Base-by-base conservation (phyloP, 2,797 vertebrate species). In the Centropyge bicolor region DNA sequence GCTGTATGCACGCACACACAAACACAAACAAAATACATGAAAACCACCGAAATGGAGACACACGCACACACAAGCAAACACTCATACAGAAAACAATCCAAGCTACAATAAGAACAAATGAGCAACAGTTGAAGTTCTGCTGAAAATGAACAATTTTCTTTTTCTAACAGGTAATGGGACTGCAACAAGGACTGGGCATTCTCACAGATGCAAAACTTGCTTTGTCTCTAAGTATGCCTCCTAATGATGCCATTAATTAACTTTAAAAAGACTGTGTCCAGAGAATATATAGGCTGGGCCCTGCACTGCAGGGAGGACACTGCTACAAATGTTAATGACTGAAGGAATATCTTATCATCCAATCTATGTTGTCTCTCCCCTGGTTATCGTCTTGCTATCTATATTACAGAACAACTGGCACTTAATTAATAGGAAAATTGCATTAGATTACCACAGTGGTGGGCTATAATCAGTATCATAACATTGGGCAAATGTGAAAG, bases 1-100 rank as follows among this genome's bases (percentile, higher is more conserved):
- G 98, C 98, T 99, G 89, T 75, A 67, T 8, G 57, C 35, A 79
- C 3, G 64, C n/a, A 61, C 63, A 70, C 70, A 80, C n/a, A 22
- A n/a, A 46, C 46, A 22, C 49, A 59, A 56, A 82, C 76, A 62
- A 74, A 75, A 83, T 56, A 52, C 49, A 60, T 31, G 2, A 73
- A 61, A 22, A 38, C 3, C 7, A 45, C 5, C 8, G 19, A 63
- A 72, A 69, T 46, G 11, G 16, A 57, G 22, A 27, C 27, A 61
- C 24, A 68, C 22, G n/a, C 35, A 41, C 5, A 48, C 36, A 70
- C 35, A 67, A 68, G 45, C 17, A 48, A 73, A 81, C 24, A 1
- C 55, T 40, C 3, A 52, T n/a, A 55, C 3, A 4, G 27, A 31
- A 31, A 31, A 31, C 27, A 31, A 4, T 31, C 27, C 27, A 31